Conservation (phyloP, 2,888 invertebrate genomes). For the Hybos culiciformis region DNA sequence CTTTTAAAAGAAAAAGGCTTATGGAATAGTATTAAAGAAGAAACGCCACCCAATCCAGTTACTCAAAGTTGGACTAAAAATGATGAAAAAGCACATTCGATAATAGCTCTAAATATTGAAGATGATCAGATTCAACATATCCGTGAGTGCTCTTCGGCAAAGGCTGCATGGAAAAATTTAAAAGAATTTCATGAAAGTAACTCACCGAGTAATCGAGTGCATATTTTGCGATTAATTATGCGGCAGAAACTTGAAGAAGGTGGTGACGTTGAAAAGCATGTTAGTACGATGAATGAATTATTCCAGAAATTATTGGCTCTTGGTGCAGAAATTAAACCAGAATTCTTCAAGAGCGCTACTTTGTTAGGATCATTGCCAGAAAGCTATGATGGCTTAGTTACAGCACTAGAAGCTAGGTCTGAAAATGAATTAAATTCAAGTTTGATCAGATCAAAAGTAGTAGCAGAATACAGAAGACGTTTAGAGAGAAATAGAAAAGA, state of each 20-base stretch:
- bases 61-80: neutral
- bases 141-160: neutral
- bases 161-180: neutral
- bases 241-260: neutral
- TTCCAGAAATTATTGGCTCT: neutral
- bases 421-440: neutral
- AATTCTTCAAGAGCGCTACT: neutral
- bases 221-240: neutral
- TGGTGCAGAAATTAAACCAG: neutral
- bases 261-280: neutral
- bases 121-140: neutral
- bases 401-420: neutral
- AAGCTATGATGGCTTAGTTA: neutral
- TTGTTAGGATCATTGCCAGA: neutral
- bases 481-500: neutral
- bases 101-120: neutral
- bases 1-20: constrained; percentile 6
- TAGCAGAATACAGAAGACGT: neutral
- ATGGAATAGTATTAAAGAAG: constrained; percentile 2
- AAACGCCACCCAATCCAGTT: neutral
- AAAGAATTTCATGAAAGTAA: no score
- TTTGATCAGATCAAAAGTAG: no score
- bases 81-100: neutral
- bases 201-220: no score
- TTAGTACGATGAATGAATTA: neutral